phyloP scores from a whole-genome alignment of 2,888 invertebrate genomes.

The Cetonia aurata region DNA sequence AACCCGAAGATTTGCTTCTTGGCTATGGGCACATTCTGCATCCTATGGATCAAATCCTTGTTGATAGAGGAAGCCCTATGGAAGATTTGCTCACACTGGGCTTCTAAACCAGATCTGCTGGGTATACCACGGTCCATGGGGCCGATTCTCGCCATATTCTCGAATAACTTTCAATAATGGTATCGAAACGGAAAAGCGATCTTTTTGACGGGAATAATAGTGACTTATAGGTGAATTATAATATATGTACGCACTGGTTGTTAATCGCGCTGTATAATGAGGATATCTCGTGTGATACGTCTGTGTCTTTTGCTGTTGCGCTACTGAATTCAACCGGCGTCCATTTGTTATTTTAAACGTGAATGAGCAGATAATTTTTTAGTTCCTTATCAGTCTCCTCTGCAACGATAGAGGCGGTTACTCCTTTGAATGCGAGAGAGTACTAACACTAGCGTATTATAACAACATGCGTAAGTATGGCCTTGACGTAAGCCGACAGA shows the following conservation, averaged over 20 bases:
- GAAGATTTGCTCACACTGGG: constrained; percentile 61
- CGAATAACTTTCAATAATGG: neutral
- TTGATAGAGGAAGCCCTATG: constrained; percentile 60
- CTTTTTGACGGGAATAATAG: neutral
- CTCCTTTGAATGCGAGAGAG: neutral
- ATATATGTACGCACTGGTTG: neutral
- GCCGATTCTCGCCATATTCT: neutral
- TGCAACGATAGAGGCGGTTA: neutral
- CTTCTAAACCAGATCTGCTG: neutral
- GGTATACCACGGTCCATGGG: neutral
- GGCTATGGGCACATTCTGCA: constrained; percentile 60
- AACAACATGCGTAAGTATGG: no score
- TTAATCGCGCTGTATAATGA: neutral
- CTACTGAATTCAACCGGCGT: neutral
- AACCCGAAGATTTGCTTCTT: constrained; percentile 60
- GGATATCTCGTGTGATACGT: neutral
- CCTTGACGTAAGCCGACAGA: no score
- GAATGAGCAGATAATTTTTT: constrained; percentile 37
- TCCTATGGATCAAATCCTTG: constrained; percentile 61
- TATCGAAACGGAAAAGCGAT: no score
- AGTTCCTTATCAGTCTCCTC: constrained; percentile 26
- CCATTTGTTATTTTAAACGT: constrained; percentile 30
- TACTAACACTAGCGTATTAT: neutral
- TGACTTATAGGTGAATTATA: no score
- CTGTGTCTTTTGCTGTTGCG: neutral